A percentile compares a stretch with the other conserved stretches of the same genome.
These are phyloP conservation scores for Gymnoscopelus microlampas DNA, from an alignment of 2,797 vertebrate genomes.

Conservation along the genomic window DNA sequence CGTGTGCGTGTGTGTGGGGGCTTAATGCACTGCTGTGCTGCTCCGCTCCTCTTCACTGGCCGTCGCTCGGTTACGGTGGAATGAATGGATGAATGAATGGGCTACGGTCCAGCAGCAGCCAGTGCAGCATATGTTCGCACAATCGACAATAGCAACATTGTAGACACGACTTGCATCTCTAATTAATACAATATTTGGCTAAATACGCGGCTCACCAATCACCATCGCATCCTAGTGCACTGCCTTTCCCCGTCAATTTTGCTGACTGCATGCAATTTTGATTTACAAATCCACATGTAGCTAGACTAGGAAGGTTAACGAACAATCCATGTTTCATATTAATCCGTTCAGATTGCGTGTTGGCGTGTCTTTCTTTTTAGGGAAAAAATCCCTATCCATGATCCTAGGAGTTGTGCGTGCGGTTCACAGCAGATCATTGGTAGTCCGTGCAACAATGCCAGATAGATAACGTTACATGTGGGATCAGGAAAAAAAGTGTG, in stretches of 20 bases:
- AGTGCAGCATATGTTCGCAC: conserved; percentile 36
- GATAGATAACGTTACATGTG: conserved; percentile 65
- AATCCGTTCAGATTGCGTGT: conserved; percentile 14
- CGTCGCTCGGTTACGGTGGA: conserved; percentile 17
- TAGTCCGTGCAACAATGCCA: conserved; percentile 67
- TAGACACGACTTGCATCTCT: conserved; percentile 7
- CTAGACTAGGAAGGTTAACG: conserved; percentile 13
- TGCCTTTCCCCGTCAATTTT: conserved; percentile 35
- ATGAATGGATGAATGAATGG: not conserved
- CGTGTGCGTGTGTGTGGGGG: conserved; percentile 12
- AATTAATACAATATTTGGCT: conserved; percentile 15
- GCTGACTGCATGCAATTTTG: conserved; percentile 30
- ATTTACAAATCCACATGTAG: conserved; percentile 29
- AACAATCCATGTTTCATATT: conserved; percentile 11
- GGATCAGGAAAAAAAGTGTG: conserved; percentile 46
- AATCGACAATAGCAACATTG: conserved; percentile 48
- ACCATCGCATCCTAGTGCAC: conserved; percentile 36
- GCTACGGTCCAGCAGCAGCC: conserved; percentile 42
- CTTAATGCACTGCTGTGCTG: conserved; percentile 8
- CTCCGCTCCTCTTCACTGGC: conserved; percentile 35
- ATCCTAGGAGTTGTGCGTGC: not conserved
- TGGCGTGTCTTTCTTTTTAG: conserved; percentile 15
- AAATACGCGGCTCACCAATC: not conserved
- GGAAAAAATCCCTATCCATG: conserved; percentile 8
- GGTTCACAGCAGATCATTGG: not conserved